Evolutionary conservation across 1,140 invertebrate genomes (phyloP).

Genomic region (Colletes gigas): DNA sequence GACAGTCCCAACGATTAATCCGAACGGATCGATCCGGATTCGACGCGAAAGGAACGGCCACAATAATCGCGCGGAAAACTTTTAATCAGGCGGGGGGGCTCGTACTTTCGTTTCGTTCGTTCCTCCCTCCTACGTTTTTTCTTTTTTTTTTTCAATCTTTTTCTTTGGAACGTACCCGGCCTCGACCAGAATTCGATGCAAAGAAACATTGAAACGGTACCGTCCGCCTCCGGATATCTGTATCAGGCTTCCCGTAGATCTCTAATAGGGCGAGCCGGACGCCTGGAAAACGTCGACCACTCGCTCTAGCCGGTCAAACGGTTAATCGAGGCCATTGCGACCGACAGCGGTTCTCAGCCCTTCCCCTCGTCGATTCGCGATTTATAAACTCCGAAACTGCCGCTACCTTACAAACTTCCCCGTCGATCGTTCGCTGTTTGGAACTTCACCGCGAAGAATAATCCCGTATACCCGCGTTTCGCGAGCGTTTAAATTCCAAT

Average conservation of each 20-base stretch:
- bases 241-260: constrained; percentile 61
- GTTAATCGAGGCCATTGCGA: constrained; percentile 73
- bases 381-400: constrained; percentile 2
- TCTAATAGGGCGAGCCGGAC: constrained; percentile 61
- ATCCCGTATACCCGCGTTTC: too few species aligned
- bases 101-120: constrained; percentile 5
- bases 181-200: constrained; percentile 62
- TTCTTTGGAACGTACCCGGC: constrained; percentile 29
- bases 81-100: constrained; percentile 45
- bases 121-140: background rate
- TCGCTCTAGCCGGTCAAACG: constrained; percentile 71
- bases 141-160: constrained; percentile 50
- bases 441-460: too few species aligned
- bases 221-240: constrained; percentile 59
- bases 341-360: constrained; percentile 70
- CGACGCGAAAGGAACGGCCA: constrained; percentile 22
- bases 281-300: constrained; percentile 70
- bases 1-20: constrained; percentile 28
- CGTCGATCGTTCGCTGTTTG: background rate
- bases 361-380: background rate
- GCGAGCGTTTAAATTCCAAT: too few species aligned
- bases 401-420: background rate
- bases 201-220: constrained; percentile 69
- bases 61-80: constrained; percentile 43
- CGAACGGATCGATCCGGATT: constrained; percentile 30